A percentile compares a stretch with the other conserved stretches of the same genome.
Conservation (phyloP, 2,888 invertebrate genomes). For the Heteromyza rotundicornis region DNA sequence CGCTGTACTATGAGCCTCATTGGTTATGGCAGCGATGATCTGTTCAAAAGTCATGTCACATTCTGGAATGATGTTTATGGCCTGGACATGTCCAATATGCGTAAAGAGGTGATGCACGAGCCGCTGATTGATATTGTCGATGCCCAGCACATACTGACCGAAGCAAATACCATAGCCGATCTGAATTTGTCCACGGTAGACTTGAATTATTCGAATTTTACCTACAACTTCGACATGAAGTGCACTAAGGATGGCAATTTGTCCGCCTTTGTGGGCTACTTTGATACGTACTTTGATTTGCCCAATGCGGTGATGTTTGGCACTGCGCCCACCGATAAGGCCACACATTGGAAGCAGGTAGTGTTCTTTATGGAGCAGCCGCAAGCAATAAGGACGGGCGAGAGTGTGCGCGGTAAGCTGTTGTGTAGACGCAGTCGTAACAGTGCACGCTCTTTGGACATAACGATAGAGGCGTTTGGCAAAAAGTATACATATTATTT, state of each 20-base stretch:
- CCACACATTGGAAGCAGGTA: slow-evolving; percentile 87
- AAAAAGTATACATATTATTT: slow-evolving; percentile 70
- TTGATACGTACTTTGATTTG: slow-evolving; percentile 84
- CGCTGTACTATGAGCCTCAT: slow-evolving; percentile 81
- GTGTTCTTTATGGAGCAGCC: slow-evolving; percentile 79
- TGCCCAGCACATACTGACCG: slow-evolving; percentile 70
- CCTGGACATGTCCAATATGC: slow-evolving; percentile 92
- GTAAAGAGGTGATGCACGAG: slow-evolving; percentile 81
- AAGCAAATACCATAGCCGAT: slow-evolving; percentile 70
- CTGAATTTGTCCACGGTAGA: slow-evolving; percentile 80
- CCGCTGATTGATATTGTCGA: slow-evolving; percentile 72
- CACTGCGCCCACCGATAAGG: slow-evolving; percentile 70
- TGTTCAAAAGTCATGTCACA: slow-evolving; percentile 75
- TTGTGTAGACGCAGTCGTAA: slow-evolving; percentile 75
- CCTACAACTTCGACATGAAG: slow-evolving; percentile 71
- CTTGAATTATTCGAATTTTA: slow-evolving; percentile 75
- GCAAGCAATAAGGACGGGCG: slow-evolving; percentile 73
- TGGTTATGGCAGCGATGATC: slow-evolving; percentile 78
- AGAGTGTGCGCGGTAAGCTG: slow-evolving; percentile 71
- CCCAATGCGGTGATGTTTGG: slow-evolving; percentile 69
- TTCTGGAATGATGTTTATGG: slow-evolving; percentile 96
- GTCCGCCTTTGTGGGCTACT: slow-evolving; percentile 87
- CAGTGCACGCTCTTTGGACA: slow-evolving; percentile 76
- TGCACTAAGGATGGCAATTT: slow-evolving; percentile 72
- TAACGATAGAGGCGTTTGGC: slow-evolving; percentile 72